Percentiles rank a stretch among this genome's conserved stretches.
phyloP scores from a whole-genome alignment of 2,888 invertebrate species.

The Spodoptera exigua region DNA sequence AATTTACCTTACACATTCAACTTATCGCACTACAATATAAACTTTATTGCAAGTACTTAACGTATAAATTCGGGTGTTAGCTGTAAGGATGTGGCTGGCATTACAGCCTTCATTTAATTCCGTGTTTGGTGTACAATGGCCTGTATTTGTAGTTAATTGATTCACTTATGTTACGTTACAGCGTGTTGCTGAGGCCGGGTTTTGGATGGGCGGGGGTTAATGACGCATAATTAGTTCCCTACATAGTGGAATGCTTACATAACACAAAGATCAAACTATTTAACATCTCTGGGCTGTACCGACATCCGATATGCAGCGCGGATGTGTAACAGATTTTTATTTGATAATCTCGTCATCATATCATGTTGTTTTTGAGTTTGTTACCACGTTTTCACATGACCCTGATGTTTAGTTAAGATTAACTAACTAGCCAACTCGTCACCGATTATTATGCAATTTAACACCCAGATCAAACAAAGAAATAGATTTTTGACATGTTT shows the following conservation, averaged over 20 bases:
- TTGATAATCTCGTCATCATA: too few relatives aligned
- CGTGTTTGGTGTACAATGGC: conserved; percentile 49
- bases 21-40: conserved; percentile 30
- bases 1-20: conserved; percentile 4
- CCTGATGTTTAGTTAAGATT: too few relatives aligned
- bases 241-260: not conserved
- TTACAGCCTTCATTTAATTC: conserved; percentile 50
- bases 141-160: conserved; percentile 59
- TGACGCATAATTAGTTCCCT: conserved; percentile 6
- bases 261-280: too few relatives aligned
- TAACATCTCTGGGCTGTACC: too few relatives aligned
- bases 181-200: conserved; percentile 37
- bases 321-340: too few relatives aligned
- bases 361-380: too few relatives aligned
- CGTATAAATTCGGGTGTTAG: conserved; percentile 55
- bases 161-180: conserved; percentile 50
- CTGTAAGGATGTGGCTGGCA: conserved; percentile 29
- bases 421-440: too few relatives aligned
- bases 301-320: too few relatives aligned
- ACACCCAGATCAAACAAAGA: too few relatives aligned
- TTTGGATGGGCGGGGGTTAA: conserved; percentile 26
- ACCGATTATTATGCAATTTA: too few relatives aligned
- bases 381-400: too few relatives aligned
- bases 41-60: conserved; percentile 41
- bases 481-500: too few relatives aligned